A percentile compares a stretch with the other conserved stretches of the same genome.
phyloP scores from a whole-genome alignment of 2,888 invertebrate genomes.

The Eupeodes luniger region DNA sequence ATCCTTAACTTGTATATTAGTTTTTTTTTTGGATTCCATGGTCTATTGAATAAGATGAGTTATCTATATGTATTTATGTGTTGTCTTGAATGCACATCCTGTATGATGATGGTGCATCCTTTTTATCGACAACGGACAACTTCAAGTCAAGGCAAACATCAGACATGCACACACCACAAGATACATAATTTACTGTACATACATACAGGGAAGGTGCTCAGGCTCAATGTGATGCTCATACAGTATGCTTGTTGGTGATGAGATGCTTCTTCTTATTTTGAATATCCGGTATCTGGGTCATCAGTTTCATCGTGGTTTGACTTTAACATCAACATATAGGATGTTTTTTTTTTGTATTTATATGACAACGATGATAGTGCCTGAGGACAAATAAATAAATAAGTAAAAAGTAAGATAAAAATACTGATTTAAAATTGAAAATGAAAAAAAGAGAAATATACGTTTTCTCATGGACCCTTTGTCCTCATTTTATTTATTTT shows the following conservation, averaged over 20 bases:
- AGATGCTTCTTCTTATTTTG: slow-evolving; percentile 28
- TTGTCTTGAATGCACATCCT: slow-evolving; percentile 38
- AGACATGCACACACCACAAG: slow-evolving; percentile 22
- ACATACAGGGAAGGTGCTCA: slow-evolving; percentile 35
- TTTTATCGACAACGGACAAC: slow-evolving; percentile 46
- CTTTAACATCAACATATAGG: slow-evolving; percentile 18
- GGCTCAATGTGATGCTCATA: neutral
- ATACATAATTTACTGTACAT: no score
- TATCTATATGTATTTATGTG: neutral
- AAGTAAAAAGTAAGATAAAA: no score
- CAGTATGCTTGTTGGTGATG: neutral
- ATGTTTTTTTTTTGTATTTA: slow-evolving; percentile 30
- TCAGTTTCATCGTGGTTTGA: slow-evolving; percentile 45
- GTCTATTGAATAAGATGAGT: slow-evolving; percentile 53
- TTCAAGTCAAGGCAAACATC: slow-evolving; percentile 60
- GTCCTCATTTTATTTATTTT: neutral
- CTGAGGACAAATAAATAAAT: slow-evolving; percentile 32
- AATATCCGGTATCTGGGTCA: slow-evolving; percentile 65
- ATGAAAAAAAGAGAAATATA: neutral
- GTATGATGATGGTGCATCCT: slow-evolving; percentile 42
- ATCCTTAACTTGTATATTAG: neutral
- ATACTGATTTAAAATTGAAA: neutral
- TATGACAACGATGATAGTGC: slow-evolving; percentile 10
- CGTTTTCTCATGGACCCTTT: neutral
- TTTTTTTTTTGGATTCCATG: slow-evolving; percentile 7